A percentile compares a stretch with the other conserved stretches of the same genome.
Evolutionary conservation across 2,797 vertebrate species (phyloP).

Genomic region (Galagoides demidoff): DNA sequence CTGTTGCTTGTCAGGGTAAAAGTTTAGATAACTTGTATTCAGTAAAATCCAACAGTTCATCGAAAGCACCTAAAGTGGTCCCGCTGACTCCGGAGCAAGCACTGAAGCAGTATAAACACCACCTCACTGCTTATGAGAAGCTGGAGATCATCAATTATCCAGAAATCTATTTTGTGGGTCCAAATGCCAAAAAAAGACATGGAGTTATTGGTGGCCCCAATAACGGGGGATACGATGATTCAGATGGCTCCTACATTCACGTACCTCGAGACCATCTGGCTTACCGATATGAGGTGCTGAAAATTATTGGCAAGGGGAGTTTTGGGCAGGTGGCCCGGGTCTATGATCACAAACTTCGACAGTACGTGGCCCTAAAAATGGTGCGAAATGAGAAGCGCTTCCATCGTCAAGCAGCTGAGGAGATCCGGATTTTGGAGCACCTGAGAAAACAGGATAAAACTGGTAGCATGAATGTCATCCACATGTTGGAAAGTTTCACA

Average conservation of each 20-base stretch:
- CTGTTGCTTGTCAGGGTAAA: slow-evolving; percentile 90
- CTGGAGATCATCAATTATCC: slow-evolving; percentile 94
- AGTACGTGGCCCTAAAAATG: slow-evolving; percentile 98
- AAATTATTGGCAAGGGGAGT: slow-evolving; percentile 98
- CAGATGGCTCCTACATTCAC: slow-evolving; percentile 96
- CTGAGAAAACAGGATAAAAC: slow-evolving; percentile 97
- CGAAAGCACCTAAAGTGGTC: slow-evolving; percentile 86
- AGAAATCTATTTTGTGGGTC: slow-evolving; percentile 97
- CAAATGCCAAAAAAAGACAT: slow-evolving; percentile 96
- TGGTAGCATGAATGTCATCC: slow-evolving; percentile 96
- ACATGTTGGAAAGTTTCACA: slow-evolving; percentile 98
- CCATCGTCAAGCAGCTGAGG: slow-evolving; percentile 96
- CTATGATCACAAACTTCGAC: slow-evolving; percentile 97
- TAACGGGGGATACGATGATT: slow-evolving; percentile 96
- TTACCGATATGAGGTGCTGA: slow-evolving; percentile 97
- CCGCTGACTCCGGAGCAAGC: slow-evolving; percentile 94
- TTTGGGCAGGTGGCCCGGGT: slow-evolving; percentile 99
- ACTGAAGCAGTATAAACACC: slow-evolving; percentile 94
- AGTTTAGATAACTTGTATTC: slow-evolving; percentile 88
- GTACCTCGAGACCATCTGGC: slow-evolving; percentile 97
- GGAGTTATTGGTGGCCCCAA: slow-evolving; percentile 94
- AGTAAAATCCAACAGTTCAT: slow-evolving; percentile 83
- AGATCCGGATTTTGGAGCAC: slow-evolving; percentile 98
- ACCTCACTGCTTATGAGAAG: slow-evolving; percentile 94
- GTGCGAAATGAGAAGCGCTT: slow-evolving; percentile 99